Evolutionary conservation across 1,140 invertebrate species (phyloP), one percentile per base, ranked within the genome.

Genomic region (Chelonus insularis): DNA sequence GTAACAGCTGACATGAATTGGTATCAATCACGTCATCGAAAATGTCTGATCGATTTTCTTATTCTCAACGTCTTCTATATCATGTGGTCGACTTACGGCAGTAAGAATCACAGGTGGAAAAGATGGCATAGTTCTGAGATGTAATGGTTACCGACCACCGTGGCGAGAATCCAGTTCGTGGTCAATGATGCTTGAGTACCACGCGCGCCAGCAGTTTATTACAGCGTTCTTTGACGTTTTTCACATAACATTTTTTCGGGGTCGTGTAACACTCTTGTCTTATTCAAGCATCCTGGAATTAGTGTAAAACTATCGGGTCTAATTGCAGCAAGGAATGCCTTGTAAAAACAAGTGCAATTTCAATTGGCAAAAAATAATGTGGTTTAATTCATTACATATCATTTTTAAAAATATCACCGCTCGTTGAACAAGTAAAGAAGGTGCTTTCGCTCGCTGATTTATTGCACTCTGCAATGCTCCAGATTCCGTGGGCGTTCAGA

Each of bases 111-210:
- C 41, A 43, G 41, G 41, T 43, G 16, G 41, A 43, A 43, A 43
- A 14, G 41, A 14, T 43, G 41, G 41, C 16, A 43, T 43, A 51
- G 29, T 51, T 55, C 34, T 37, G 52, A 55, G 34, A 55, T 29
- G 52, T 55, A 39, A 55, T 55, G 29, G 14, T 55, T 12, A 12
- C 1, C 52, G 52, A 39, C 52, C 52, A 55, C 52, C 52, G 18
- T 51, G 48, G 18, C 52, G 52, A 55, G 52, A 55, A 55, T 55
- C 52, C 36, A 51, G 25, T 23, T 21, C 48, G 52, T 55, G 34
- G 52, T 55, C 34, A 55, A 29, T 55, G 52, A 55, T 55, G 52
- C 52, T 39, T 55, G 52, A 55, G 25, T 37, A 55, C 29, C 52
- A 23, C 45, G 29, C 52, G 52, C 34, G 32, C 52, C 36, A 36